Evolutionary conservation across 2,113 vertebrate species (phyloP), one percentile per base, ranked within the genome.

Genomic region (Cyprinodon variegatus): DNA sequence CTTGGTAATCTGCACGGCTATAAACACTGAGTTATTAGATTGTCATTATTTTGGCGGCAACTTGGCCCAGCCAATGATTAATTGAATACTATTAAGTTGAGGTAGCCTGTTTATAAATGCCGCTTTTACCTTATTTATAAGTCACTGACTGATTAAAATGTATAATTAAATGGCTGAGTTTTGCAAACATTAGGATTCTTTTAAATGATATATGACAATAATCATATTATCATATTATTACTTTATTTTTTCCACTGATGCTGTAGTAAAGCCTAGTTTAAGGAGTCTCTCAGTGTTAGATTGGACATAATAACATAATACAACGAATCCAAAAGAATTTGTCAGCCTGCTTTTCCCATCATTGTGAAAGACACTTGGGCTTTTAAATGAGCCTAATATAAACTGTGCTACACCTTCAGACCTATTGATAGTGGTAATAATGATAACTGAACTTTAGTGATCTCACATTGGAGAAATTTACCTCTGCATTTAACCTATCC

Each of bases 1-100:
- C 90, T 81, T 83, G 80, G 82, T 93, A 93, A 93, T 94, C 86
- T 88, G 67, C 76, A 22, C 46, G 22, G 74, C 86, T 86, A 84
- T 89, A 86, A 89, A 89, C 76, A 70, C 83, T 36, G 45, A n/a
- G 78, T 94, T 93, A 93, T 93, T 93, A 94, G 91, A 91, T 91
- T 88, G 84, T 86, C 88, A 92, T 94, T 93, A 93, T 90, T 92
- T 89, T 89, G 77, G 85, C 68, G 72, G 86, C 86, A 85, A 87
- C 81, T 74, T 71, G 74, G 77, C 69, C 71, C 65, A 61, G 73
- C 70, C 77, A 77, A 77, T 93, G 93, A 94, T 93, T 91, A 92
- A 94, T 94, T 90, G 85, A 86, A 89, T 65, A 76, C 88, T 78
- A 91, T 91, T 93, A 92, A 76, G 79, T 81, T 90, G 78, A 89